Base-by-base conservation (phyloP, 1,140 invertebrate genomes). In the Maniola jurtina region DNA sequence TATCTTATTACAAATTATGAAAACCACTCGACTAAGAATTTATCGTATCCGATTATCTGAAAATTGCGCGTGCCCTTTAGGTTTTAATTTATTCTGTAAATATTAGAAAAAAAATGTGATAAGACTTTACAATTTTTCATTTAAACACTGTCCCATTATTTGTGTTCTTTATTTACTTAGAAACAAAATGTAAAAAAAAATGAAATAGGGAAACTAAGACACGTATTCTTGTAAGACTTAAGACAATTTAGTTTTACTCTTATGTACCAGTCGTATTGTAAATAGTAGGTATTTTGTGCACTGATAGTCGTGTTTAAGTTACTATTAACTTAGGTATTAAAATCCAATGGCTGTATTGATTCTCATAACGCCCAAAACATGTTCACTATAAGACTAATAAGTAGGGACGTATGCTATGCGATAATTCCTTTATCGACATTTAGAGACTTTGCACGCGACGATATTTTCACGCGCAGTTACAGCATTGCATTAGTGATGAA, bases 271-370 rank as follows among this genome's bases (percentile, higher is more conserved):
- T 84, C 70, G 75, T 81, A 72, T 63, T 88, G 84, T 89, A 89
- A 67, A 86, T 89, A 87, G 70, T 80, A 83, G 73, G 52, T 82
- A 84, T 75, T 85, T 77, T 77, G 74, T 84, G 85, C 85, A 89
- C 85, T 89, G 84, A 87, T 86, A 81, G 77, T 83, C 71, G 68
- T 73, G 72, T 80, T 84, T 88, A 87, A 86, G 84, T 86, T 87
- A 83, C 68, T 77, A 34, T 55, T 25, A 55, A 52, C 66, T 74
- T 83, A 84, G 80, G 35, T 77, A 66, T 75, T 77, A 77, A 80
- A 79, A 78, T 76, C 55, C 80, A 78, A 86, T 84, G 83, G 84
- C 85, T 88, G 85, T 89, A 83, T 83, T 62, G 63, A 73, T 78
- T 81, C 59, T 78, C 64, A 64, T 80, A 73, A 79, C 67, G 77